Conservation (phyloP, 2,113 vertebrate species). For the Tachysurus fulvidraco region DNA sequence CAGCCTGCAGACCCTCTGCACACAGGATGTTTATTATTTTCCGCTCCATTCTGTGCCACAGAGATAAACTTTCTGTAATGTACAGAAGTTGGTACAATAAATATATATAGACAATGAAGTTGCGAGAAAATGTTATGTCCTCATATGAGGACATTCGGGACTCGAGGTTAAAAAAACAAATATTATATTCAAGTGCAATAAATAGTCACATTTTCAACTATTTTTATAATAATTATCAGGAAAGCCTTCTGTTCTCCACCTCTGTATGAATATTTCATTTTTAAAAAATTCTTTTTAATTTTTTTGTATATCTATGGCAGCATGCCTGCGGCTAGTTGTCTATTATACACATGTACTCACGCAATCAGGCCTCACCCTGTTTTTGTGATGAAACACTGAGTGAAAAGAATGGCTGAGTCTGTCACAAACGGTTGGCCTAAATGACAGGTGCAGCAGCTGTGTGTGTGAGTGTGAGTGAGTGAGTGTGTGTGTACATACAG, state of each 20-base stretch:
- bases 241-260: not conserved
- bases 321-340: not conserved
- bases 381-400: conserved; percentile 36
- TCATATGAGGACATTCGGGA: too few relatives aligned
- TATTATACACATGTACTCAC: not conserved
- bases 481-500: conserved; percentile 28
- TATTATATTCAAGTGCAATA: not conserved
- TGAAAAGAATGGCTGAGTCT: conserved; percentile 65
- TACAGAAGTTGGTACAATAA: too few relatives aligned
- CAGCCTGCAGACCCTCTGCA: too few relatives aligned
- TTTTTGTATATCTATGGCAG: not conserved
- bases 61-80: too few relatives aligned
- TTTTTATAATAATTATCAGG: too few relatives aligned
- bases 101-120: too few relatives aligned
- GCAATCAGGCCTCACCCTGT: not conserved
- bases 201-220: not conserved
- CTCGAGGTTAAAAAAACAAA: not conserved
- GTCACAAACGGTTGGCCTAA: conserved; percentile 71
- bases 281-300: too few relatives aligned
- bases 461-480: conserved; percentile 18
- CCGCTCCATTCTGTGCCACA: too few relatives aligned
- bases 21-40: too few relatives aligned
- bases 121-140: too few relatives aligned
- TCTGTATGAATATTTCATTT: not conserved
- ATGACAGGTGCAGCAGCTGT: conserved; percentile 66